Evolutionary conservation across 30 jellyfish, hydroid and myxozoan species (phyloP).

Genomic region (Turritopsis dohrnii): DNA sequence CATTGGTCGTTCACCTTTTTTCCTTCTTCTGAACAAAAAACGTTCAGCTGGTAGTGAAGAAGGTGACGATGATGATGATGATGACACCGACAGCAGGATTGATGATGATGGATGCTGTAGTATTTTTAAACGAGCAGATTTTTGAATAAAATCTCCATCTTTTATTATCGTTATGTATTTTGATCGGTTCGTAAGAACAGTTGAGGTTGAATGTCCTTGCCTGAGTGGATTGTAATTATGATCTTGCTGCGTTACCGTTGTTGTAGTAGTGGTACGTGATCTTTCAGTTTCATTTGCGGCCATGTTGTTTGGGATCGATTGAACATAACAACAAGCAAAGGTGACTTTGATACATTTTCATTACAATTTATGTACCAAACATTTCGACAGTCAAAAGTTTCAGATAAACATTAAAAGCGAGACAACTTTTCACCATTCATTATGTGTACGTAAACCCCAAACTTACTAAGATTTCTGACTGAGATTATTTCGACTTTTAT

Average conservation of each 20-base stretch:
- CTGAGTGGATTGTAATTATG: neutral
- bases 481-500: neutral
- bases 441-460: neutral
- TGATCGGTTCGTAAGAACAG: conserved; percentile 16
- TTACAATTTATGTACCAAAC: no score
- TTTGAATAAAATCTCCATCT: neutral
- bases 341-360: neutral
- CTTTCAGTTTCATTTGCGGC: neutral
- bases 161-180: conserved; percentile 5
- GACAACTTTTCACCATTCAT: conserved; percentile 20
- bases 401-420: neutral
- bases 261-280: neutral
- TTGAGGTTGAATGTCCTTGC: conserved; percentile 18
- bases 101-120: no score
- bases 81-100: no score
- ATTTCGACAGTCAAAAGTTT: neutral
- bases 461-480: neutral
- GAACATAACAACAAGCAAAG: neutral
- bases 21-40: neutral
- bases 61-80: neutral
- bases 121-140: no score
- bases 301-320: neutral
- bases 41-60: neutral
- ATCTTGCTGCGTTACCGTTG: neutral
- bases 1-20: conserved; percentile 3